Evolutionary conservation across 2,797 vertebrate species (phyloP), one percentile per base, ranked within the genome.

Genomic region (Propithecus deckenii): DNA sequence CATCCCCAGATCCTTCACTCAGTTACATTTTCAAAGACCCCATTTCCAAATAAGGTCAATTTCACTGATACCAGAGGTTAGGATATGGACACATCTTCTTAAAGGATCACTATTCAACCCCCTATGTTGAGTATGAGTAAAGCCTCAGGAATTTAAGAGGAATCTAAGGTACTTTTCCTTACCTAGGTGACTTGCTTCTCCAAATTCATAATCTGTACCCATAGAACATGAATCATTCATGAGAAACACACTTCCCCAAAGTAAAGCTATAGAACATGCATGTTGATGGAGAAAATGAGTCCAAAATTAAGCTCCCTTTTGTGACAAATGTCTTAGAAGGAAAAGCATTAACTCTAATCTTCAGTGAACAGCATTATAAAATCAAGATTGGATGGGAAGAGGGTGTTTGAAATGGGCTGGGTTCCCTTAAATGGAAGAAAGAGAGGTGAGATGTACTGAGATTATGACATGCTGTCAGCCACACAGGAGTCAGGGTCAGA

Each of bases 321-420:
- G 67, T 88, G 81, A 90, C 57, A 55, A 87, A 48, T 38, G 43
- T 95, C 76, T 97, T 50, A 96, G 89, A 55, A 75, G 90, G 50
- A 57, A 75, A 92, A 72, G 41, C 89, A 93, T 94, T 91, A 75
- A 52, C 69, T 89, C 91, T 86, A 48, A 67, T 94, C 87, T 83
- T 95, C 35, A 65, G 84, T 32, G 74, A 79, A 81, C 93, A 93
- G 80, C 35, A n/a, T 55, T 86, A 72, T 85, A 55, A 72, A 95
- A 41, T 63, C 3, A 15, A 57, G 96, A 43, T 30, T 38, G 41
- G 43, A 22, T 41, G 72, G 48, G 65, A 63, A 80, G 92, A 63
- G 11, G 41, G 28, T 48, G 35, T 63, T 85, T 78, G 87, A 76
- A 76, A 76, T 63, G 67, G 35, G 48, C 72, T 48, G 25, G 15